phyloP scores from a whole-genome alignment of 1,140 invertebrate species.

The Trichogramma pretiosum region DNA sequence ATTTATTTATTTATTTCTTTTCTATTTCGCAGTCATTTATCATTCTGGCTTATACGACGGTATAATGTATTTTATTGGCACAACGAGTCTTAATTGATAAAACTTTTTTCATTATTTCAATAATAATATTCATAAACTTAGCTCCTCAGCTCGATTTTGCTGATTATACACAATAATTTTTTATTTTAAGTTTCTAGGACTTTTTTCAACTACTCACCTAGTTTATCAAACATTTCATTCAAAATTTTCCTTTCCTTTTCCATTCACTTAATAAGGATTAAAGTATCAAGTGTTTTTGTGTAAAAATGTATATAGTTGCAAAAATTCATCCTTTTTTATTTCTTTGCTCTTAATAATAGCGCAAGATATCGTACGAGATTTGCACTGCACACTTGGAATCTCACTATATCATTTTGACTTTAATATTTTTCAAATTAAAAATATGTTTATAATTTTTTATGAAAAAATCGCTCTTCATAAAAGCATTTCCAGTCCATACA shows the following conservation, averaged over 20 bases:
- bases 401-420: neutral
- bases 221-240: neutral
- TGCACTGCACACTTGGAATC: neutral
- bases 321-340: constrained; percentile 10
- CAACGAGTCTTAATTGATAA: constrained; percentile 12
- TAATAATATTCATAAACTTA: no score
- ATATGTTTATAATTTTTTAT: constrained; percentile 4
- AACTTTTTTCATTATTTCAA: constrained; percentile 4
- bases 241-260: neutral
- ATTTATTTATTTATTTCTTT: constrained; percentile 7
- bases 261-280: constrained; percentile 3
- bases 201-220: neutral
- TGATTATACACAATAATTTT: neutral
- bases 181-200: constrained; percentile 8
- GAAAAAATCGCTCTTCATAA: neutral
- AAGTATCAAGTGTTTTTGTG: constrained; percentile 14
- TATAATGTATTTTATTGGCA: constrained; percentile 18
- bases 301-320: constrained; percentile 20
- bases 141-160: constrained; percentile 2
- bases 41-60: constrained; percentile 12
- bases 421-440: constrained; percentile 5
- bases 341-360: constrained; percentile 5
- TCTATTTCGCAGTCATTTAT: constrained; percentile 13
- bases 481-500: neutral
- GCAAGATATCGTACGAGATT: no score